Evolutionary conservation across 2,888 invertebrate genomes (phyloP), one percentile per base, ranked within the genome.

Genomic region (Alcis repandata): DNA sequence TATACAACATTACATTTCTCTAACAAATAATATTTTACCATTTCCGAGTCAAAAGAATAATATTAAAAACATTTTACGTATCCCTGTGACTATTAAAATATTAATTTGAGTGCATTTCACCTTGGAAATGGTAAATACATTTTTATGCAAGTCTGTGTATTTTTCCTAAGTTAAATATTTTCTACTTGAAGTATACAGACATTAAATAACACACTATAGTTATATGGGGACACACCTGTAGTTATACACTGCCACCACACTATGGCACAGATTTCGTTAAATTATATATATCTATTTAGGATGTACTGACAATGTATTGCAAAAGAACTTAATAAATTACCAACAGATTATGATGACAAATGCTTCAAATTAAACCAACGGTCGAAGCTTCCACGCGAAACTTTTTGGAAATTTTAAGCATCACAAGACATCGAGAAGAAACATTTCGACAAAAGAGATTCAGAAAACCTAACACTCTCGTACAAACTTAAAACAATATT

Each of bases 211-310:
- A 86, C 79, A 84, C 86, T 88, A 40, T 53, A 87, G 81, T 83
- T 86, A 88, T 85, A 88, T 82, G 88, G 59, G 52, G 85, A 88
- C 88, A 87, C 54, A 17, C 53, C 84, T 63, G 86, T 84, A 84
- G 78, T 85, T 84, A 80, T 86, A 86, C 85, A 86, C 84, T 89
- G 91, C 92, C 91, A 91, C 83, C 87, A 86, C 83, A 74, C 79
- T 92, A 93, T 93, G 93, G 92, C 93, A 93, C 93, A 92, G 91
- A 92, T 92, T 92, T 92, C 86, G 81, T 79, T 79, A 77, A 69
- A 74, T 36, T 59, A 62, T 61, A 68, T 60, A 64, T 41, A 60
- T 73, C 72, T 77, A 80, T 73, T 83, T 75, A 83, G 53, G 66
- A 86, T 79, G 82, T 85, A 79, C 82, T 80, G 78, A 87, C 77